Evolutionary conservation across 2,113 vertebrate species (phyloP), one percentile per base, ranked within the genome.

Genomic region (Chlorodrepanis virens): DNA sequence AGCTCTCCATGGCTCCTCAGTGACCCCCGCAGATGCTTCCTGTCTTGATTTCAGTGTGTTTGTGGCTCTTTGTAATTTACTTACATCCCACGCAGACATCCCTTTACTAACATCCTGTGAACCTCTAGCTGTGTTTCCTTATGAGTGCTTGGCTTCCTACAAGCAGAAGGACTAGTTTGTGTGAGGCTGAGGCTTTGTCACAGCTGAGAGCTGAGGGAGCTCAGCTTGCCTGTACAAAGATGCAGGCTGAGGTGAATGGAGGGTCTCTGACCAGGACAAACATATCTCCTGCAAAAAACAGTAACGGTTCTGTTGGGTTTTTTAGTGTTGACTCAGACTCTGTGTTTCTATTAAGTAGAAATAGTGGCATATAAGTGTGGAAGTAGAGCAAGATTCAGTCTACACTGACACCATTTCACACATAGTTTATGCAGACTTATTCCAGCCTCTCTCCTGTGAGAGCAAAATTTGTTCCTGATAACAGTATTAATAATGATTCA

Each of bases 1-100:
- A 75, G 42, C 5, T 87, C 87, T 83, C 54, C 35, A 7, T 69
- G 89, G 91, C 67, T 96, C 39, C 87, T 93, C 75, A 31, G 27
- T 96, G 94, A 96, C 89, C 89, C 67, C 45, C 94, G 50, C 94
- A 96, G 95, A 95, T 96, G 95, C 91, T 97, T 97, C 95, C 95
- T 96, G 94, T 65, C 87, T 76, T 79, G 75, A 80, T 81, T 80
- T 87, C 61, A 47, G 37, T 9, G 13, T 89, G 53, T 94, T 95
- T 91, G 87, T 86, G 83, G 81, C 63, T 75, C 93, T 97, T 93
- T 96, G 89, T 94, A 90, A 69, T 54, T 72, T 65, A 61, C 67
- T 88, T 83, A 59, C 79, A 88, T 94, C 89, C 91, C 74, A 89
- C 16, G 1, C 93, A 90, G 87, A 85, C 91, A 87, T 93, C 94